These are phyloP conservation scores for Brachionus rubens DNA, from an alignment of 1,140 invertebrate genomes.

Conservation along the genomic window DNA sequence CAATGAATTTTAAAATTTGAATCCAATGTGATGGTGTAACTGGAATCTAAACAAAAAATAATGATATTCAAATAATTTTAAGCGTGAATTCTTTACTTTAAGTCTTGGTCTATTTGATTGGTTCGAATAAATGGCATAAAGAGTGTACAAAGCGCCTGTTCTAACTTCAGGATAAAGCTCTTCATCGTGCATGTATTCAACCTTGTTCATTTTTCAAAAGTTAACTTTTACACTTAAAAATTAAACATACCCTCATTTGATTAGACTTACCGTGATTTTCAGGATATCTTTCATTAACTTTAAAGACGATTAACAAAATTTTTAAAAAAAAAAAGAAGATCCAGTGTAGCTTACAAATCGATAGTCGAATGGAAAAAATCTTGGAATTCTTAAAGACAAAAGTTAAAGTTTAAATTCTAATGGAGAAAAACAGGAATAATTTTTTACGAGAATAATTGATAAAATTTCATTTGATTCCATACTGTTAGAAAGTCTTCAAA, in stretches of 20 bases:
- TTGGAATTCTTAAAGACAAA: conserved; percentile 11
- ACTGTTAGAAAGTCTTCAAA: conserved; percentile 9
- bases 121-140: conserved; percentile 33
- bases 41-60: background rate
- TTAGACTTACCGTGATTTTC: background rate
- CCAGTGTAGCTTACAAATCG: conserved; percentile 13
- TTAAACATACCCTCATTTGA: background rate
- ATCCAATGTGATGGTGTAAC: conserved; percentile 22
- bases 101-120: conserved; percentile 17
- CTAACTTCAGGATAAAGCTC: conserved; percentile 23
- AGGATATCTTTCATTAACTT: conserved; percentile 43
- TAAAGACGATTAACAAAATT: background rate
- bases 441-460: conserved; percentile 29
- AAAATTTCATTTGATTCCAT: conserved; percentile 44
- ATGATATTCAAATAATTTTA: background rate
- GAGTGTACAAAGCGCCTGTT: conserved; percentile 7
- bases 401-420: background rate
- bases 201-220: background rate
- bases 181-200: conserved; percentile 26
- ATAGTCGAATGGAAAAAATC: conserved; percentile 37
- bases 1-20: conserved; percentile 43
- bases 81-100: background rate
- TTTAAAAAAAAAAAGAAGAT: background rate
- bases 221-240: background rate
- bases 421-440: background rate